Base-by-base conservation (phyloP, 2,113 vertebrate genomes). In the Apteryx mantelli region DNA sequence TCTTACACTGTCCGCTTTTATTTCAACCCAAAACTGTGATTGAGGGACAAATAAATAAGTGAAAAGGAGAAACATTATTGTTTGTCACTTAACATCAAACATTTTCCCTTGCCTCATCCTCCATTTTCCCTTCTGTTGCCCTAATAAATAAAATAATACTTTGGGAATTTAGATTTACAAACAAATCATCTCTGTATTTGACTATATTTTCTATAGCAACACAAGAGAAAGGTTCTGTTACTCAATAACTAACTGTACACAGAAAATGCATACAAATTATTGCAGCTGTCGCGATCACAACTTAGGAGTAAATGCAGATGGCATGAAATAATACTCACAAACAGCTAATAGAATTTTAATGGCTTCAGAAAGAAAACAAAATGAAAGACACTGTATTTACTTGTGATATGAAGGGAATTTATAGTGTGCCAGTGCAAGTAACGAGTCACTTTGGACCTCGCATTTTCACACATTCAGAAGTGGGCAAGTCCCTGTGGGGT, bases 281-380 rank as follows among this genome's bases (percentile, higher is more conserved):
- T 97, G 91, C 98, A 98, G 97, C 97, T 98, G 98, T 98, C 98
- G 88, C 88, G 91, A 96, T 95, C 97, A 97, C 97, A 97, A 97
- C 97, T 95, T 78, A 77, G 94, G 95, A 98, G 95, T 84, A 97
- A 98, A 98, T 97, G 98, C 98, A 98, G 97, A 98, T 98, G 98
- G 97, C 93, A 97, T 91, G 97, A 98, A 98, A 98, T 98, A 98
- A 98, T 98, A 98, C 97, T 98, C 97, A 95, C 96, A 97, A 98
- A 97, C 96, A 97, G 96, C 97, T 98, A 98, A 98, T 98, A 98
- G 98, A 98, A 98, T 98, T 98, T 98, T 98, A 98, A 98, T 98
- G 97, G 97, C 96, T 95, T 97, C 38, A 90, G 95, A 95, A 98
- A 98, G 97, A 96, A 97, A 97, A 95, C 97, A 70, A 97, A 97